Percentiles rank a stretch among this genome's conserved stretches.
These are phyloP conservation scores for Chaenocephalus aceratus DNA, from an alignment of 2,113 vertebrate species.

Conservation along the genomic window DNA sequence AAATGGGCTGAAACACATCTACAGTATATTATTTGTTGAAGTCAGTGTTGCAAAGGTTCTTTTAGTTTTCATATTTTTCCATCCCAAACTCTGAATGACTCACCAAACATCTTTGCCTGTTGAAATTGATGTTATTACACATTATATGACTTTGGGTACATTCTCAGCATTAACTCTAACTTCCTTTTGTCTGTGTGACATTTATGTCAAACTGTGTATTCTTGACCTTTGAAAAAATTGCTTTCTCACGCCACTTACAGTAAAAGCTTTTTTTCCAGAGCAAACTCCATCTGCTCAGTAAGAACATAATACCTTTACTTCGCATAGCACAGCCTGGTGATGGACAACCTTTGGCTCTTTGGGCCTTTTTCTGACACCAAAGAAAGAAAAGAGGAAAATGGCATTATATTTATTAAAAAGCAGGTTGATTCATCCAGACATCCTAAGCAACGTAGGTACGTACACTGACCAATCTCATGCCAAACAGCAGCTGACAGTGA, in stretches of 20 bases:
- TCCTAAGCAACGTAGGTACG: conserved; percentile 64
- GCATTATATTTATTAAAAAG: conserved; percentile 84
- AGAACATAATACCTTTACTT: not conserved
- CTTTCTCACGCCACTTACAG: not conserved
- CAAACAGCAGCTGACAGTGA: conserved; percentile 66
- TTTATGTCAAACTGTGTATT: not conserved
- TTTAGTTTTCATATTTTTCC: too few species aligned
- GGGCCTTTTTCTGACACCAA: conserved; percentile 4
- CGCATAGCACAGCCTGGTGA: not conserved
- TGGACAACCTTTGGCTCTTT: not conserved
- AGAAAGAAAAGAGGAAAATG: conserved; percentile 61
- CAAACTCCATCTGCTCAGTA: conserved; percentile 4
- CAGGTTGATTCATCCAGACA: conserved; percentile 73
- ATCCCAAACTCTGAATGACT: not conserved
- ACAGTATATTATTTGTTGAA: not conserved
- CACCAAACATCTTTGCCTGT: not conserved
- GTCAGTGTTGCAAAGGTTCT: not conserved
- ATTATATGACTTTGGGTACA: not conserved
- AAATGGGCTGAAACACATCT: not conserved
- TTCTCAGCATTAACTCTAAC: not conserved
- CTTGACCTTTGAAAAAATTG: not conserved
- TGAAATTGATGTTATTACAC: not conserved
- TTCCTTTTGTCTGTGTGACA: not conserved
- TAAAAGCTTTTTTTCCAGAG: too few species aligned
- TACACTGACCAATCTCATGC: conserved; percentile 70